A percentile compares a stretch with the other conserved stretches of the same genome.
phyloP scores from a whole-genome alignment of 2,888 invertebrate genomes.

The Branchellion lobata region DNA sequence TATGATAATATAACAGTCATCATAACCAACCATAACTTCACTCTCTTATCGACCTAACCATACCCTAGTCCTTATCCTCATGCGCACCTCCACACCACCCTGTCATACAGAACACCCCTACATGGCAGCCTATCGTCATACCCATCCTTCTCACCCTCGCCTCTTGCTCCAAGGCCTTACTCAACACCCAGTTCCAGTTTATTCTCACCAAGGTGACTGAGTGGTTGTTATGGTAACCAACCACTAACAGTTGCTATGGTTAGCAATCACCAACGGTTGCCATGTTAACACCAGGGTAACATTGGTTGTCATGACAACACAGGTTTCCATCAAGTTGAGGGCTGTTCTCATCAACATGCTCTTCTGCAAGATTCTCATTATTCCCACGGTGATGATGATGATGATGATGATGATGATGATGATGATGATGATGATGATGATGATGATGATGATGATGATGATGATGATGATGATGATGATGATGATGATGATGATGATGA shows the following conservation, averaged over 20 bases:
- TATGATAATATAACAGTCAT: background rate
- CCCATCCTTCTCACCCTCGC: constrained; percentile 11
- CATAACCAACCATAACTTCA: no score
- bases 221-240: background rate
- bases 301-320: no score
- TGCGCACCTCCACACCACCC: no score
- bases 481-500: background rate
- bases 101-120: background rate
- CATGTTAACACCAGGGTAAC: no score
- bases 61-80: constrained; percentile 73
- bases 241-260: background rate
- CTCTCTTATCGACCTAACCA: constrained; percentile 84
- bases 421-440: background rate
- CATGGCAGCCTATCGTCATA: background rate
- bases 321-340: constrained; percentile 73
- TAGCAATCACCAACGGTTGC: no score
- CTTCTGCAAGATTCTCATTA: constrained; percentile 71
- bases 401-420: constrained; percentile 5
- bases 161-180: background rate
- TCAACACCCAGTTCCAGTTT: background rate
- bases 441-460: background rate
- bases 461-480: background rate
- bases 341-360: constrained; percentile 79
- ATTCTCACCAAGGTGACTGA: background rate
- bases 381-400: background rate